A percentile compares a stretch with the other conserved stretches of the same genome.
These are phyloP conservation scores for Phocides pigmalion DNA, from an alignment of 1,140 invertebrate species.

Conservation along the genomic window DNA sequence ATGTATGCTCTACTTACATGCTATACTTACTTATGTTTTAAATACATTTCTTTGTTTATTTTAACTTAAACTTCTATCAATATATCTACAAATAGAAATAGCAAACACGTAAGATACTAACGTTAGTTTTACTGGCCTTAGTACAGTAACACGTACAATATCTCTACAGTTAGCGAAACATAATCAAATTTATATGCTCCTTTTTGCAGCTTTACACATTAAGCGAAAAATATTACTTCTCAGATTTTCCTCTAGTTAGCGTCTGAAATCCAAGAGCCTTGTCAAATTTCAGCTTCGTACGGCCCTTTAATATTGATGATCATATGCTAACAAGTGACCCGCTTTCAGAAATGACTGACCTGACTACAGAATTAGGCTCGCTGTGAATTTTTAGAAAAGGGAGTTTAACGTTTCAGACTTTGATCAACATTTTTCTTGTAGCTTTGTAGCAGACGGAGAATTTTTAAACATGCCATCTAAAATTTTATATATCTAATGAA, in stretches of 20 bases:
- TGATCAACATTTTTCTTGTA: conserved; percentile 24
- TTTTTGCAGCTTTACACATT: conserved; percentile 9
- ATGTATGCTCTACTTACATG: too few species aligned
- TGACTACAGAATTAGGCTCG: conserved; percentile 31
- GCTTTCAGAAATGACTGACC: conserved; percentile 33
- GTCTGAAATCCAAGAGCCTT: conserved; percentile 24
- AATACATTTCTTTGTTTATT: too few species aligned
- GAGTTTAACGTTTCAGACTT: conserved; percentile 7
- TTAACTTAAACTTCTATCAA: too few species aligned
- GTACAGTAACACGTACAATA: too few species aligned
- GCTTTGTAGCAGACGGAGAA: not conserved
- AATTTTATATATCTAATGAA: too few species aligned
- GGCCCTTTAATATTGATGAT: conserved; percentile 33
- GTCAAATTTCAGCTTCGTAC: conserved; percentile 33
- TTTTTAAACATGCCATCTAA: too few species aligned
- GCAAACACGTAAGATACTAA: too few species aligned
- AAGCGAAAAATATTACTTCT: conserved; percentile 12
- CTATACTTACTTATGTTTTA: too few species aligned
- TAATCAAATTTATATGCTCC: not conserved
- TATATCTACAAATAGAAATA: too few species aligned
- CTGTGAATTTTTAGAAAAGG: conserved; percentile 26
- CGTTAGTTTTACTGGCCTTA: too few species aligned
- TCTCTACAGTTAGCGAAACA: not conserved
- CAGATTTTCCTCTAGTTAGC: conserved; percentile 26
- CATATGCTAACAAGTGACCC: conserved; percentile 35